Evolutionary conservation across 2,113 vertebrate species (phyloP).

Genomic region (Coregonus clupeaformis): DNA sequence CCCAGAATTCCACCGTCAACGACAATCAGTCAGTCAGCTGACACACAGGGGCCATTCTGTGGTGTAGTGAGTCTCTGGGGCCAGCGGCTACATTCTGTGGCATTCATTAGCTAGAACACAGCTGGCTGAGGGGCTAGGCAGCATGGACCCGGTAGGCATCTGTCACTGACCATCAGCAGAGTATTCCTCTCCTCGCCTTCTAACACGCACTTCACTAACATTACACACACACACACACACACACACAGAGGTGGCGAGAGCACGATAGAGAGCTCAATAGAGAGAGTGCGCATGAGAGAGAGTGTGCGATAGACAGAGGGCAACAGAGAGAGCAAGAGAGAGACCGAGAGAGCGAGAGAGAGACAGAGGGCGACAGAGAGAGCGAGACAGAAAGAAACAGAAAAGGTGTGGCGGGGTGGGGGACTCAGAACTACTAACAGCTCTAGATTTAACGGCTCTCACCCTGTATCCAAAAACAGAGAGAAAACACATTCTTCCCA

Average conservation of each 20-base stretch:
- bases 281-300: no score
- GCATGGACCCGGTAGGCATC: conserved; percentile 44
- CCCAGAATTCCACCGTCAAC: conserved; percentile 20
- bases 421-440: neutral
- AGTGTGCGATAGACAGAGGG: neutral
- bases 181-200: conserved; percentile 32
- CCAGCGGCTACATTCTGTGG: neutral
- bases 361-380: no score
- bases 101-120: conserved; percentile 6
- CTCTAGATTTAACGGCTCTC: neutral
- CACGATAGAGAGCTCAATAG: no score
- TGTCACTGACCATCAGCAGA: conserved; percentile 54
- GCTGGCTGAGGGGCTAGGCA: neutral
- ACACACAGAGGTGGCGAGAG: neutral
- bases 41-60: conserved; percentile 22
- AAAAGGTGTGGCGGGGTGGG: neutral
- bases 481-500: neutral
- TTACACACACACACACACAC: neutral
- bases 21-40: neutral
- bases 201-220: neutral
- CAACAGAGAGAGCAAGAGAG: neutral
- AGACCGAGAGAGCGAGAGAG: neutral
- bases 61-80: neutral
- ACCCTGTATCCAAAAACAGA: conserved; percentile 1
- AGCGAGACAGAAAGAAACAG: no score